A percentile compares a stretch with the other conserved stretches of the same genome.
Evolutionary conservation across 2,797 vertebrate species (phyloP).

Genomic region (Manis crassicaudata): DNA sequence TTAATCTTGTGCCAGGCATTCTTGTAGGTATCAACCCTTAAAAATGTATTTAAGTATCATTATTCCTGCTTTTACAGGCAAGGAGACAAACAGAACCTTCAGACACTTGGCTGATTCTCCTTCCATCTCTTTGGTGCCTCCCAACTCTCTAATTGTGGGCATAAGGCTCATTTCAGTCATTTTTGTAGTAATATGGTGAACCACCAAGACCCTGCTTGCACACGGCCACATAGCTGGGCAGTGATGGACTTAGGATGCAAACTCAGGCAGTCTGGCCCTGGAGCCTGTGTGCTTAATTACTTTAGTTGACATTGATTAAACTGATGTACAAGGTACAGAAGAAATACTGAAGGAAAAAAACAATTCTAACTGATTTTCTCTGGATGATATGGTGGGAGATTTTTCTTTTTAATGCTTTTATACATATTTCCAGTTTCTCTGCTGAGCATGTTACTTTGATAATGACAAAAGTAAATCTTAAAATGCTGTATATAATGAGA

Average conservation of each 20-base stretch:
- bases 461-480: conserved; percentile 19
- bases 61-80: not conserved
- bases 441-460: not conserved
- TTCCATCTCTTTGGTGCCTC: too few species aligned
- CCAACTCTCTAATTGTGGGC: too few species aligned
- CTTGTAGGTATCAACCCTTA: not conserved
- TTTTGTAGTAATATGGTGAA: too few species aligned
- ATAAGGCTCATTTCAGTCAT: too few species aligned
- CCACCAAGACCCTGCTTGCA: not conserved
- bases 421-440: not conserved
- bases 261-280: not conserved
- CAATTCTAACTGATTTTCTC: not conserved
- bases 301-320: not conserved
- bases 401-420: not conserved
- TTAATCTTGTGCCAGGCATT: not conserved
- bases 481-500: not conserved
- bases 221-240: not conserved
- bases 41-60: not conserved
- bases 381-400: not conserved
- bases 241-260: not conserved
- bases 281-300: not conserved
- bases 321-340: not conserved
- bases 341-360: not conserved
- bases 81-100: not conserved
- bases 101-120: too few species aligned